phyloP scores from a whole-genome alignment of 2,888 invertebrate species.

The Steinernema hermaphroditum region DNA sequence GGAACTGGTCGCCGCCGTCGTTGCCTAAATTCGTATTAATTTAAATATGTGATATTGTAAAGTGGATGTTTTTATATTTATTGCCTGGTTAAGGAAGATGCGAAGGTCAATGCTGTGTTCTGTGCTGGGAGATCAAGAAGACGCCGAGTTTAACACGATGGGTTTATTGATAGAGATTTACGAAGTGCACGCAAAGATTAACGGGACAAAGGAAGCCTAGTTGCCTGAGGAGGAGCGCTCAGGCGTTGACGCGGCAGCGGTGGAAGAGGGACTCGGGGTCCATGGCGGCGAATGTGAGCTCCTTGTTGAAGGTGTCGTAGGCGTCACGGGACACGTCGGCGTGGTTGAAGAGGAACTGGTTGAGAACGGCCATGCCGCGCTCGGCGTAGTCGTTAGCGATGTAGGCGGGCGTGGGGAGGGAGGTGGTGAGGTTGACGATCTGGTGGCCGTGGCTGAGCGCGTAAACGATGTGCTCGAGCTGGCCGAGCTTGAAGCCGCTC shows the following conservation, averaged over 20 bases:
- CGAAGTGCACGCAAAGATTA: too few relatives aligned
- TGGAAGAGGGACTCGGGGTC: neutral
- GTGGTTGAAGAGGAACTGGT: neutral
- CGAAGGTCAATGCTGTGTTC: too few relatives aligned
- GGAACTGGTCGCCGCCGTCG: conserved; percentile 48
- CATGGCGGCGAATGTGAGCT: neutral
- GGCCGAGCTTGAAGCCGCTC: conserved; percentile 43
- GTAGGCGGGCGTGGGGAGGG: conserved; percentile 52
- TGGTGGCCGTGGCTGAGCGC: conserved; percentile 50
- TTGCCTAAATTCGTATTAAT: conserved; percentile 39
- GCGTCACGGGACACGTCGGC: neutral
- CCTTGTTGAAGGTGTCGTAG: neutral
- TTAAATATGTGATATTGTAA: neutral
- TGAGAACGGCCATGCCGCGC: conserved; percentile 12
- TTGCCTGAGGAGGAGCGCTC: neutral
- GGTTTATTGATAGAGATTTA: too few relatives aligned
- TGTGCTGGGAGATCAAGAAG: too few relatives aligned
- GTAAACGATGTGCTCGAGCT: conserved; percentile 55
- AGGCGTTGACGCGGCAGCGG: conserved; percentile 15
- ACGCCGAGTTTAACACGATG: too few relatives aligned
- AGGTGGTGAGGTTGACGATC: conserved; percentile 49
- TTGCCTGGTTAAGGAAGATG: too few relatives aligned
- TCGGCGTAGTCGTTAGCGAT: conserved; percentile 9
- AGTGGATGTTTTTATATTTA: neutral
- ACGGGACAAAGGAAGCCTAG: too few relatives aligned